phyloP scores from a whole-genome alignment of 2,797 vertebrate genomes.

The Sebastes taczanowskii region DNA sequence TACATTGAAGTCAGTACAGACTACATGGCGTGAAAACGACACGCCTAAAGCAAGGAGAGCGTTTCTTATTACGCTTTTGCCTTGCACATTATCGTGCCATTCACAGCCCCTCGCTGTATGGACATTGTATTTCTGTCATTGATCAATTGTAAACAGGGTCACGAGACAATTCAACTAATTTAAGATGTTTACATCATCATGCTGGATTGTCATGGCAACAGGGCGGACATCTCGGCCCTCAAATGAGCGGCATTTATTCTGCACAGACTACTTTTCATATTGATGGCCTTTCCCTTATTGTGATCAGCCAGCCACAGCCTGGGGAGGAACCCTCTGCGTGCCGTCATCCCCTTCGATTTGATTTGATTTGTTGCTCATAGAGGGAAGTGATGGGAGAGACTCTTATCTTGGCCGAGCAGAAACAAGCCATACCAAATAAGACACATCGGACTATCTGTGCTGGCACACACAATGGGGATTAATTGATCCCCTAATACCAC shows the following conservation, averaged over 20 bases:
- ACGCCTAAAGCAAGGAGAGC: no score
- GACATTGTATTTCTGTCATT: conserved; percentile 11
- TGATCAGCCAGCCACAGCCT: conserved; percentile 70
- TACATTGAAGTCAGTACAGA: no score
- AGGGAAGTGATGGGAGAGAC: conserved; percentile 71
- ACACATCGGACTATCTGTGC: conserved; percentile 84
- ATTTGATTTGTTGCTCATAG: conserved; percentile 78
- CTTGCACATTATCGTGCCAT: no score
- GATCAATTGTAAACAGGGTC: conserved; percentile 34
- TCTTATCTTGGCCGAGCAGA: conserved; percentile 83
- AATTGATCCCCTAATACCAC: conserved; percentile 89
- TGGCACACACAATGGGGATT: conserved; percentile 89
- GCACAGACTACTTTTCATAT: conserved; percentile 67
- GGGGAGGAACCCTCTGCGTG: conserved; percentile 67
- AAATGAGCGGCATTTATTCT: conserved; percentile 68
- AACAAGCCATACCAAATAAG: conserved; percentile 85
- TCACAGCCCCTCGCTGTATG: not conserved
- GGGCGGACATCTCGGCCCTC: conserved; percentile 39
- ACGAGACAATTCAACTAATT: conserved; percentile 32
- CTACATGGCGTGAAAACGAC: no score
- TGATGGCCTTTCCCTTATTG: conserved; percentile 66
- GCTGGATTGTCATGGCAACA: conserved; percentile 60
- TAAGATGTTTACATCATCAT: conserved; percentile 42
- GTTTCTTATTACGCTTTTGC: no score
- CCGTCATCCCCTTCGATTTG: conserved; percentile 73